Base-by-base conservation (phyloP, 1,140 invertebrate genomes). In the Orchesella cincta region DNA sequence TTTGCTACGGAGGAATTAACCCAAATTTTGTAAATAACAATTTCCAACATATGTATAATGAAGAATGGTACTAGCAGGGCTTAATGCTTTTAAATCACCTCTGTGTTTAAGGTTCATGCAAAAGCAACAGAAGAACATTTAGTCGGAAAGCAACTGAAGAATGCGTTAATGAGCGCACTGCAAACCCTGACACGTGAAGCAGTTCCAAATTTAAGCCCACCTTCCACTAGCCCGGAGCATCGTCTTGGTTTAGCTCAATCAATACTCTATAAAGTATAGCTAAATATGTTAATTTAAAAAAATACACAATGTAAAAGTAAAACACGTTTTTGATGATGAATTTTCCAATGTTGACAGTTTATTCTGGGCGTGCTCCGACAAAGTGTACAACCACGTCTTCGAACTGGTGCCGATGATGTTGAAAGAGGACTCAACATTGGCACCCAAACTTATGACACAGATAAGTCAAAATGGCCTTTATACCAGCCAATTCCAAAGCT, bases 1-100 rank as follows among this genome's bases (percentile, higher is more conserved):
- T 92, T 74, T 87, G 90, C 14, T 92, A 88, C 80, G 91, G 93
- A 0, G 92, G 91, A 46, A 93, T 95, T 72, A 88, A 87, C 78
- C 87, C 89, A 0, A 82, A 88, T 2, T 94, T 94, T 82, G 88
- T 91, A 83, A 87, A 87, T 86, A 80, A 79, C 29, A 39, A 28
- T 71, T 28, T n/a, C n/a, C n/a, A n/a, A 71, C 14, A 36, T 14
- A 33, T 33, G 1, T 12, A n/a, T n/a, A n/a, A n/a, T n/a, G n/a
- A n/a, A n/a, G n/a, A n/a, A n/a, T n/a, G n/a, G n/a, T n/a, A n/a
- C n/a, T n/a, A n/a, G n/a, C n/a, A n/a, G n/a, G n/a, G n/a, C n/a
- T n/a, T n/a, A n/a, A n/a, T n/a, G n/a, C n/a, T n/a, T n/a, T n/a
- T n/a, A 71, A 34, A 71, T 28, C 29, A 29, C 2, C 29, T 23